phyloP scores from a whole-genome alignment of 2,888 invertebrate species.

The Lasioglossum zephyrum region DNA sequence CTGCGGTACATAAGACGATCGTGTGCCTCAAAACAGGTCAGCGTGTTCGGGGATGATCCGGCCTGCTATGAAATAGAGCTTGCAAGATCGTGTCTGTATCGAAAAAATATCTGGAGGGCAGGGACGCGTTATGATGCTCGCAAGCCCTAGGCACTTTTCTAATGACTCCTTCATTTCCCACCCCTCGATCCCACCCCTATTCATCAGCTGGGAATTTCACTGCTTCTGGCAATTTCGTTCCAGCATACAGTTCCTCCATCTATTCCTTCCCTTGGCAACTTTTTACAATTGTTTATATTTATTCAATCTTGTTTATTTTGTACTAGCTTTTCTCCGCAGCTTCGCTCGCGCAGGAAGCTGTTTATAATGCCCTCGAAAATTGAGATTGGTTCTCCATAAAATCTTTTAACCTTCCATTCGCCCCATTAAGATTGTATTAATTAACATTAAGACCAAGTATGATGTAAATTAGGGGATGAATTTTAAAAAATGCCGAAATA shows the following conservation, averaged over 20 bases:
- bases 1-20: background rate
- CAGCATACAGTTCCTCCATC: background rate
- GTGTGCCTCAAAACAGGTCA: conserved; percentile 16
- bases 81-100: background rate
- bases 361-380: too few species aligned
- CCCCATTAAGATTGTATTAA: too few species aligned
- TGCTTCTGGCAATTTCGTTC: background rate
- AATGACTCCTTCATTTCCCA: background rate
- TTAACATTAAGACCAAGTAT: too few species aligned
- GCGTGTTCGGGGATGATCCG: conserved; percentile 11
- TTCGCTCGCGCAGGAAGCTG: too few species aligned
- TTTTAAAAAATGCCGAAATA: too few species aligned
- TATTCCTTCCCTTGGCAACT: background rate
- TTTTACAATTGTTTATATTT: background rate
- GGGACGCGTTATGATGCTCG: background rate
- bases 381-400: too few species aligned
- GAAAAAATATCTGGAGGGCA: background rate
- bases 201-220: background rate
- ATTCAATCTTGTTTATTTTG: background rate
- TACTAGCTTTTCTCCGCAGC: too few species aligned
- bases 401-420: too few species aligned
- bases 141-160: background rate
- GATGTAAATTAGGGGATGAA: too few species aligned
- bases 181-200: background rate
- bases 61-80: conserved; percentile 14